phyloP scores from a whole-genome alignment of 2,888 invertebrate genomes.

The Polyommatus icarus region DNA sequence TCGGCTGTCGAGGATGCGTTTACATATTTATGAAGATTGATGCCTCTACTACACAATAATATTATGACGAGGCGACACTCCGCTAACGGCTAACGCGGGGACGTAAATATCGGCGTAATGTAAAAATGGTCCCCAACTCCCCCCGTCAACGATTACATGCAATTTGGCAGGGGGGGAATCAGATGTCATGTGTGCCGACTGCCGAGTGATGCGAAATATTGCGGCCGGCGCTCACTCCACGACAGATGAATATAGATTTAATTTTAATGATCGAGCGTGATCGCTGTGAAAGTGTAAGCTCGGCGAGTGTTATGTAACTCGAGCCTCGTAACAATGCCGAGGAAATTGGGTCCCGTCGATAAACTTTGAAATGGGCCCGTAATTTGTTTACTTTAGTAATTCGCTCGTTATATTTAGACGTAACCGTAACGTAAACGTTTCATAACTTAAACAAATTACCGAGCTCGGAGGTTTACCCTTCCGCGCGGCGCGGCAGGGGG shows the following conservation, averaged over 20 bases:
- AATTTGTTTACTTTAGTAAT: constrained; percentile 19
- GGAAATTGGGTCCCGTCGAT: neutral
- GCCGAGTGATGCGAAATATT: neutral
- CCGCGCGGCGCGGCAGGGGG: neutral
- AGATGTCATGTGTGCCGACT: constrained; percentile 41
- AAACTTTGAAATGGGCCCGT: neutral
- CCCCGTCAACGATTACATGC: constrained; percentile 49
- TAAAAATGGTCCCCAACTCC: constrained; percentile 50
- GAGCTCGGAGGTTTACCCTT: constrained; percentile 23
- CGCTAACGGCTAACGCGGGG: constrained; percentile 51
- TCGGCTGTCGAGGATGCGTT: neutral
- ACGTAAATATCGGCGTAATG: constrained; percentile 67
- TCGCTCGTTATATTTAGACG: constrained; percentile 16
- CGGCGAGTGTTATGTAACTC: neutral
- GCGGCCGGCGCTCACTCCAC: neutral
- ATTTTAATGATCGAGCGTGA: neutral
- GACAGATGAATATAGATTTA: neutral
- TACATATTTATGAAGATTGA: constrained; percentile 21
- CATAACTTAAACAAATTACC: constrained; percentile 31
- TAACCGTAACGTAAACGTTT: constrained; percentile 30
- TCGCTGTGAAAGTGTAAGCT: neutral
- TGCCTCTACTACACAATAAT: neutral
- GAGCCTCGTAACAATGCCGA: neutral
- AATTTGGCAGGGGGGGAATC: constrained; percentile 51
- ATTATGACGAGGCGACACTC: constrained; percentile 25